Evolutionary conservation across 2,797 vertebrate species (phyloP).

Genomic region (Melanotaenia pygmaea): DNA sequence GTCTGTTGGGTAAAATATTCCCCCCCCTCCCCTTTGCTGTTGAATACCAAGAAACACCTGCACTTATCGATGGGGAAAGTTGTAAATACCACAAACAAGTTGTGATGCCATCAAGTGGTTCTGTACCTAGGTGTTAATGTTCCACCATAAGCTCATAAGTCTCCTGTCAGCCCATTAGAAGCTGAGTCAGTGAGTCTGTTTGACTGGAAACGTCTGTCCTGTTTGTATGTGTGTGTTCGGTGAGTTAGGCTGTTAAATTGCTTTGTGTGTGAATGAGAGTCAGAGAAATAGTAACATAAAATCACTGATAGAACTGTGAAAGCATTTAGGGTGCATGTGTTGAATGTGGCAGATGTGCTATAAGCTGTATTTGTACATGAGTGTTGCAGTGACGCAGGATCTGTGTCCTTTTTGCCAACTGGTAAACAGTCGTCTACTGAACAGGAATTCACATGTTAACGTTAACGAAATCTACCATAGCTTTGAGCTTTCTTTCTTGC

Average conservation of each 20-base stretch:
- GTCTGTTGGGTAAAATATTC: not conserved
- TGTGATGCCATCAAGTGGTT: slow-evolving; percentile 59
- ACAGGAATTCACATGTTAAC: slow-evolving; percentile 52
- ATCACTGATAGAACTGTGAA: slow-evolving; percentile 43
- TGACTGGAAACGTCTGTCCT: slow-evolving; percentile 41
- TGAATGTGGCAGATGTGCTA: slow-evolving; percentile 55
- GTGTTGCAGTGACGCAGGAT: slow-evolving; percentile 60
- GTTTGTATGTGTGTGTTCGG: slow-evolving; percentile 5
- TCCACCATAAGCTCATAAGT: slow-evolving; percentile 51
- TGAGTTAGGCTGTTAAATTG: slow-evolving; percentile 22
- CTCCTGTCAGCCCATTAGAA: slow-evolving; percentile 35
- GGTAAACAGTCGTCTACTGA: slow-evolving; percentile 45
- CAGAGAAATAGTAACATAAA: slow-evolving; percentile 15
- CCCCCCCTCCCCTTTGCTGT: not conserved
- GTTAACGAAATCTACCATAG: slow-evolving; percentile 1
- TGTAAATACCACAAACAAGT: slow-evolving; percentile 54
- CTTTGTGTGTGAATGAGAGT: slow-evolving; percentile 12
- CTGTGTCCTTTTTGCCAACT: slow-evolving; percentile 47
- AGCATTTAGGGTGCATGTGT: slow-evolving; percentile 63
- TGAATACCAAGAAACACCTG: slow-evolving; percentile 51
- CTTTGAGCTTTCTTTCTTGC: not conserved
- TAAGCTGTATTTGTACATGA: slow-evolving; percentile 35
- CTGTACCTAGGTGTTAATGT: slow-evolving; percentile 56
- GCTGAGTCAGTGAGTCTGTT: slow-evolving; percentile 28
- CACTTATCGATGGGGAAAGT: slow-evolving; percentile 39